Conservation (phyloP, 2,797 vertebrate species). For the Salmo trutta region DNA sequence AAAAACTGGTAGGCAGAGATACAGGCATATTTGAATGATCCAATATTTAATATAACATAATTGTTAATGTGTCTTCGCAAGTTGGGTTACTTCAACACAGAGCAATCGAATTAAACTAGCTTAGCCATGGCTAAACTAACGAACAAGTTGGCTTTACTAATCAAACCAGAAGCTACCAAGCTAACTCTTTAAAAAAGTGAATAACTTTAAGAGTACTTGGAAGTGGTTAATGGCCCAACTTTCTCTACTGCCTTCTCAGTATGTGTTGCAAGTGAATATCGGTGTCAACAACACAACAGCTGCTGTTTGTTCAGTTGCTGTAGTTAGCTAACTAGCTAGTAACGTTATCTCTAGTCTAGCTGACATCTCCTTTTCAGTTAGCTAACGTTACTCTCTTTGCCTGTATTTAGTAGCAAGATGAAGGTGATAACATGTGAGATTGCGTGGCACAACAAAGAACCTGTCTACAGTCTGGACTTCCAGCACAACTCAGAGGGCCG, state of each 20-base stretch:
- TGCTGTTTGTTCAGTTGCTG: neutral
- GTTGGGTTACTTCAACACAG: neutral
- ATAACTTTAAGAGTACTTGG: neutral
- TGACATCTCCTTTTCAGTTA: neutral
- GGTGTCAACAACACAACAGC: neutral
- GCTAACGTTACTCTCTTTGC: neutral
- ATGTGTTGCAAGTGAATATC: neutral
- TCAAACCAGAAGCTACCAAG: neutral
- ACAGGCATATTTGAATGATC: neutral
- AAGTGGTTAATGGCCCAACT: neutral
- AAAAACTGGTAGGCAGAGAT: neutral
- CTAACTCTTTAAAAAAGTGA: too few species aligned
- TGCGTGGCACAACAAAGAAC: slow-evolving; percentile 97
- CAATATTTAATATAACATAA: neutral
- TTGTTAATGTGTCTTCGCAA: neutral
- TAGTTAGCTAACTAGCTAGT: neutral
- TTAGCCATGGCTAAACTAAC: neutral
- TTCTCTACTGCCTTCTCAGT: neutral
- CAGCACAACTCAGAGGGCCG: slow-evolving; percentile 82
- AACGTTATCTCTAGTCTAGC: neutral
- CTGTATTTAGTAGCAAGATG: slow-evolving; percentile 69
- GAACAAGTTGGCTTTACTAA: neutral
- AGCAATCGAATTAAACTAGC: neutral
- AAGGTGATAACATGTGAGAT: slow-evolving; percentile 98
- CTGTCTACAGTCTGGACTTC: slow-evolving; percentile 95